phyloP scores from a whole-genome alignment of 2,888 invertebrate genomes.

The Brenthis ino region DNA sequence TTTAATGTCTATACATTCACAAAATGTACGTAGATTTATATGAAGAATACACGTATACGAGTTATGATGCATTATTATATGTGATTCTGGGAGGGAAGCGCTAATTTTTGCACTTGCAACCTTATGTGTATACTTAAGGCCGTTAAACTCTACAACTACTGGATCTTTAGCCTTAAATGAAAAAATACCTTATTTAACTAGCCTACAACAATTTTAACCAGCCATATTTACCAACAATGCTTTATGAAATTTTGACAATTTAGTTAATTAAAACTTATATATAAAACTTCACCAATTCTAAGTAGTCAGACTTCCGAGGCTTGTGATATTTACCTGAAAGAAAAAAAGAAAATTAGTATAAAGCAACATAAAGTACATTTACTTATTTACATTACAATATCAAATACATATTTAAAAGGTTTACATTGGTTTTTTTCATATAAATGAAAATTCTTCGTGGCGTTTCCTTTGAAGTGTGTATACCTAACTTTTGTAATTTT shows the following conservation, averaged over 20 bases:
- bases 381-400: background rate
- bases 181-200: background rate
- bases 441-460: too few species aligned
- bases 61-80: constrained; percentile 2
- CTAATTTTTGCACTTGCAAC: constrained; percentile 37
- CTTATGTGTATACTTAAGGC: constrained; percentile 20
- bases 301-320: background rate
- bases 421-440: too few species aligned
- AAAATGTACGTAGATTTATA: background rate
- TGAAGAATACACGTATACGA: background rate
- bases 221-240: background rate
- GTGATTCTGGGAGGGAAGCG: constrained; percentile 22
- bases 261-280: background rate
- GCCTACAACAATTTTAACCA: too few species aligned
- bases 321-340: constrained; percentile 52
- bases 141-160: constrained; percentile 21
- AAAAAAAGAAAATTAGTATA: constrained; percentile 31
- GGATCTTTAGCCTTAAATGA: background rate
- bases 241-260: background rate
- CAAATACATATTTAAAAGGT: too few species aligned
- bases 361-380: background rate
- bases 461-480: background rate
- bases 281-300: constrained; percentile 8
- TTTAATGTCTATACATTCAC: background rate
- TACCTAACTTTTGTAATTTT: background rate